These are phyloP conservation scores for Teleiodes luculella DNA, from an alignment of 2,888 invertebrate genomes.

Conservation along the genomic window DNA sequence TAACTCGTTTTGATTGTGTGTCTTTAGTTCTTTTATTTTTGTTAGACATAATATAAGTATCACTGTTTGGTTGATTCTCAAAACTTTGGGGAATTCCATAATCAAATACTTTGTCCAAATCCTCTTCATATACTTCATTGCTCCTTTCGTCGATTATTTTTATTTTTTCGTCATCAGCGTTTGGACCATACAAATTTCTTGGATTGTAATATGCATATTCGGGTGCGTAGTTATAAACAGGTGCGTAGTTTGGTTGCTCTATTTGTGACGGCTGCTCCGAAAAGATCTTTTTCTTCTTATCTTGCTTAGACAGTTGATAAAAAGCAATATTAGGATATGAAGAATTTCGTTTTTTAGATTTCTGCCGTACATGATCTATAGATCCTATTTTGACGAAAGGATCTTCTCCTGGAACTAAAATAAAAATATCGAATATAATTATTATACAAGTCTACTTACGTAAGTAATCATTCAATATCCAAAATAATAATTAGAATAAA, in stretches of 20 bases:
- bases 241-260: conserved; percentile 5
- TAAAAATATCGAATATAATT: background rate
- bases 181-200: conserved; percentile 43
- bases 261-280: background rate
- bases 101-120: background rate
- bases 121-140: background rate
- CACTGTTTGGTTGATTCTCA: background rate
- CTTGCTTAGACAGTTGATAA: background rate
- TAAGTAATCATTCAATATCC: too few species aligned
- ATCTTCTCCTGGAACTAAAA: background rate
- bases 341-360: background rate
- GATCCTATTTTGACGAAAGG: background rate
- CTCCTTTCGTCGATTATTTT: conserved; percentile 1
- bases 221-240: conserved; percentile 34
- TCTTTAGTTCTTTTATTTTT: background rate
- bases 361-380: background rate
- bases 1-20: background rate
- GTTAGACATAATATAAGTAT: too few species aligned
- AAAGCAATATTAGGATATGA: background rate
- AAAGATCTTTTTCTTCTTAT: too few species aligned
- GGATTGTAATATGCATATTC: conserved; percentile 48
- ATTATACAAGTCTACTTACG: background rate
- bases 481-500: too few species aligned
- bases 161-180: conserved; percentile 26
- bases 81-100: background rate